phyloP scores from a whole-genome alignment of 2,797 vertebrate genomes.

The Natrix natrix region DNA sequence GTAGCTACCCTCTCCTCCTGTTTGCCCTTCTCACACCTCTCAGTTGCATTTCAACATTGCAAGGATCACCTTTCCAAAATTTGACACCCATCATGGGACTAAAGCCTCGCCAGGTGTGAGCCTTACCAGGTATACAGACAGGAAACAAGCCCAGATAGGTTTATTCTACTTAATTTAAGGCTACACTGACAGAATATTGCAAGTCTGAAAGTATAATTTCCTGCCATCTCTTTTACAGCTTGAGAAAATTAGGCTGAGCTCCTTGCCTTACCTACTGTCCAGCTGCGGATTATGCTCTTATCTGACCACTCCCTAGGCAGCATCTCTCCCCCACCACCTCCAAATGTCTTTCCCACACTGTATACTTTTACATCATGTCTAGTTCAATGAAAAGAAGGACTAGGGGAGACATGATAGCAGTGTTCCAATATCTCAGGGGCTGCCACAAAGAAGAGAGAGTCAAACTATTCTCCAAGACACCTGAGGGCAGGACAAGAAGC shows the following conservation, averaged over 20 bases:
- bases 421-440: too few species aligned
- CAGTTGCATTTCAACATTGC: background rate
- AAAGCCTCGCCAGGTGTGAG: background rate
- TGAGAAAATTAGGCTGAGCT: background rate
- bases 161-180: background rate
- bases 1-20: background rate
- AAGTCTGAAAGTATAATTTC: background rate
- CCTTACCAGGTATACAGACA: background rate
- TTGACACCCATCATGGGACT: background rate
- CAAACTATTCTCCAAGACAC: too few species aligned
- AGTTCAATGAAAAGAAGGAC: too few species aligned
- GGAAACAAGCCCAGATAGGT: background rate
- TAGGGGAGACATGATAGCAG: too few species aligned
- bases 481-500: too few species aligned
- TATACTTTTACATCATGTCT: background rate
- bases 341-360: background rate
- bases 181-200: background rate
- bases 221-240: background rate
- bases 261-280: background rate
- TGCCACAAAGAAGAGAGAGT: too few species aligned
- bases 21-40: background rate
- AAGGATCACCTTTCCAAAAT: background rate
- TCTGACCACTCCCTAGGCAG: background rate
- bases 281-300: background rate
- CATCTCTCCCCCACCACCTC: background rate